A percentile compares a stretch with the other conserved stretches of the same genome.
Conservation (phyloP, 2,797 vertebrate species). For the Lagorchestes hirsutus region DNA sequence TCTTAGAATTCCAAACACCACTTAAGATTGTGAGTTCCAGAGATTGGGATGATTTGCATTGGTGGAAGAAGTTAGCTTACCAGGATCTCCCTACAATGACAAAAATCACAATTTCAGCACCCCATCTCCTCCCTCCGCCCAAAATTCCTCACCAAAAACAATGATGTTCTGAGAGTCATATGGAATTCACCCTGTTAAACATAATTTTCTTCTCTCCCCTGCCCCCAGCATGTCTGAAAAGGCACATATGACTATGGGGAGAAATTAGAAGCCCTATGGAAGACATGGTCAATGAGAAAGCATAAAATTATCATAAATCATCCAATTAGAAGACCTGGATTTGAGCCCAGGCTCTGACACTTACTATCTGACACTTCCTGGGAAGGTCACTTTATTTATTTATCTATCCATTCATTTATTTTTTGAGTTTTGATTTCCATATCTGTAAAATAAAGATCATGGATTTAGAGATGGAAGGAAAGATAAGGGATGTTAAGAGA, state of each 20-base stretch:
- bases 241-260: neutral
- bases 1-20: neutral
- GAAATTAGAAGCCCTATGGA: neutral
- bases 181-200: neutral
- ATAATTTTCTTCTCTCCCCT: neutral
- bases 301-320: neutral
- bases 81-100: neutral
- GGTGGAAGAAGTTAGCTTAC: neutral
- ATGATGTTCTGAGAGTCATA: neutral
- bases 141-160: neutral
- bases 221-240: neutral
- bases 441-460: neutral
- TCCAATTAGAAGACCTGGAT: neutral
- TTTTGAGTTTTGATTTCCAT: neutral
- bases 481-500: no score
- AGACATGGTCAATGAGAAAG: neutral
- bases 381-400: neutral
- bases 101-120: neutral
- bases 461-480: neutral
- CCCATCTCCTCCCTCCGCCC: neutral
- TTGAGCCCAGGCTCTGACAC: neutral
- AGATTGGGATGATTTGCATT: neutral
- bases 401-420: neutral
- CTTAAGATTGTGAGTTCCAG: neutral
- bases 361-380: neutral